Base-by-base conservation (phyloP, 1,140 invertebrate species). In the Drosophila ogumai region DNA sequence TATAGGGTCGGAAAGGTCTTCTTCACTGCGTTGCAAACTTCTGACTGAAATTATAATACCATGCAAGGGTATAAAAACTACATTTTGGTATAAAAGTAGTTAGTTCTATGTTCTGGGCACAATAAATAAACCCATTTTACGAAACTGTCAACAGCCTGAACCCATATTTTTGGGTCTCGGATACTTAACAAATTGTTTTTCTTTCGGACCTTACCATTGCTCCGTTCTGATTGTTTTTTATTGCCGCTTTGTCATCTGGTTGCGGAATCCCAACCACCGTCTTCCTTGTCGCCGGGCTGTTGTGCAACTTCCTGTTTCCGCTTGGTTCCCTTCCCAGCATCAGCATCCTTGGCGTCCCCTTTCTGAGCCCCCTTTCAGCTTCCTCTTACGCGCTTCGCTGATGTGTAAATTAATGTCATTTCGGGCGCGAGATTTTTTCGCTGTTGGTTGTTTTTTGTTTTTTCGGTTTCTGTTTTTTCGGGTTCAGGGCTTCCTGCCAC, bases 331-430 rank as follows among this genome's bases (percentile, higher is more conserved):
- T 43, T 28, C 38, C 25, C 34, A n/a, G 12, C 31, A 13, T 25
- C 34, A n/a, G 12, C 31, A 13, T 25, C 34, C 31, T 22, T 22
- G 8, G 19, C 32, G 32, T n/a, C 52, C 52, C 52, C 49, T 49
- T 49, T 49, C 5, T 4, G 15, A 1, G 8, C 17, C 22, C 13
- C n/a, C 47, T 31, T 40, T 34, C 41, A 41, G 19, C 41, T 60
- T 56, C 25, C 52, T 40, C 47, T 50, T 82, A 76, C 79, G 63
- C 75, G 85, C 85, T 81, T 79, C 85, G 85, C 69, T 90, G 85
- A 90, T 90, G 85, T 90, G 85, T 90, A 90, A 90, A 90, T 90
- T 90, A 90, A 90, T 90, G 85, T 81, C 85, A 90, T 90, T 90
- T 85, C 71, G 85, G 73, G 72, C 38, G 65, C 54, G 72, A 79